Evolutionary conservation across 1,140 invertebrate genomes (phyloP).

Genomic region (Luehdorfia chinensis): DNA sequence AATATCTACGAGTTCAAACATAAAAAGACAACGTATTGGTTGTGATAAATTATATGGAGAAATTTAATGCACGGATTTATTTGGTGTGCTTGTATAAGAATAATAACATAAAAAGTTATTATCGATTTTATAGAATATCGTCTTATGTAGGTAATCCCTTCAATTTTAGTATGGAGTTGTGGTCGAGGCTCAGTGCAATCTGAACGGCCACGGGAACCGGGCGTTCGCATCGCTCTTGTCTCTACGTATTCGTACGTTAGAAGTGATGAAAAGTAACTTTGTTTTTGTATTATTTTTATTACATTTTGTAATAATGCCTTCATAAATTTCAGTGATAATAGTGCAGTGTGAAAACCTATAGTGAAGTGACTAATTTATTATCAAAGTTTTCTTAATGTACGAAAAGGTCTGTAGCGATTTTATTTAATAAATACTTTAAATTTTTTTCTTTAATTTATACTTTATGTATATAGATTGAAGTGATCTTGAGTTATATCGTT

Average conservation of each 20-base stretch:
- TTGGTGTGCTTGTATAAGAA: too few relatives aligned
- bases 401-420: slow-evolving; percentile 11
- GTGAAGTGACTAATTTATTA: slow-evolving; percentile 1
- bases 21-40: too few relatives aligned
- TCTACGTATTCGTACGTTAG: not conserved
- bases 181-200: slow-evolving; percentile 28
- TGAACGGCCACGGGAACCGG: slow-evolving; percentile 22
- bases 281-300: not conserved
- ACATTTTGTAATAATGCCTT: not conserved
- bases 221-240: slow-evolving; percentile 21
- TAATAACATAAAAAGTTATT: too few relatives aligned
- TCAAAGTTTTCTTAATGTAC: slow-evolving; percentile 8
- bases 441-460: too few relatives aligned
- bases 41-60: too few relatives aligned
- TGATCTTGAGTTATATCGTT: slow-evolving; percentile 23
- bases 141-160: too few relatives aligned
- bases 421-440: too few relatives aligned
- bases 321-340: not conserved
- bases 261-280: slow-evolving; percentile 8
- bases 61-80: too few relatives aligned
- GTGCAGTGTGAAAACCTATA: slow-evolving; percentile 14
- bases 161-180: not conserved
- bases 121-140: too few relatives aligned
- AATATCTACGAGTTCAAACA: too few relatives aligned
- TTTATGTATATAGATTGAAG: slow-evolving; percentile 8